Base-by-base conservation (phyloP, 2,888 invertebrate genomes). In the Halictus quadricinctus region DNA sequence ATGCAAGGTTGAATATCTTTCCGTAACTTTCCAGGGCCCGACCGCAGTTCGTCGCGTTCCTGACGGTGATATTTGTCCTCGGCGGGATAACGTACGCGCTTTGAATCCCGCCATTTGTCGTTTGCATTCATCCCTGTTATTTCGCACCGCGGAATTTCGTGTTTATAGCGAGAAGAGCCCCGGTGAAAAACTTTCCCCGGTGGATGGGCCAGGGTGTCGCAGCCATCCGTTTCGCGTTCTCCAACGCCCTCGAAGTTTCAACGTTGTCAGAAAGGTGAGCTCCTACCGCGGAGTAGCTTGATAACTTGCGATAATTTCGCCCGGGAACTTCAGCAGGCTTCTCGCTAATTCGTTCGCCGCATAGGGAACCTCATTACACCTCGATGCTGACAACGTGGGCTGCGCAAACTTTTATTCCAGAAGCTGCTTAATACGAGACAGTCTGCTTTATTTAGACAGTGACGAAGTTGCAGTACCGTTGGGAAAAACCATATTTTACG, bases 341-440 rank as follows among this genome's bases (percentile, higher is more conserved):
- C 73, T 80, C 80, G 80, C 89, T 88, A 89, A 84, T 87, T 87
- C 83, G 79, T 87, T 82, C 81, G 73, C 72, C 77, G 84, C 79
- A 77, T 81, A 82, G 76, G 88, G 86, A 88, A 88, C 75, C 78
- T 83, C 83, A 83, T 88, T 29, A 29, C 29, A 29, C 25, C 64
- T 25, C 64, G 64, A 64, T 64, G 15, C 25, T 25, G 25, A 25
- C 25, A 13, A 25, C 64, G 54, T 3, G 64, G 29, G 25, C 29
- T 29, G 15, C 54, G 29, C 29, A 64, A 64, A 64, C 64, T 64
- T 64, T 64, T 64, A 64, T 64, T 29, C 29, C 13, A 29, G 7
- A 6, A 29, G 15, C 15, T 29, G 64, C 25, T 64, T 29, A 64
- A 29, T 29, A 0, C 15, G 25, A 64, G 29, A 29, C 64, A 64